phyloP scores from a whole-genome alignment of 37 sponge, comb jelly and placozoan genomes.

The Bolinopsis microptera region DNA sequence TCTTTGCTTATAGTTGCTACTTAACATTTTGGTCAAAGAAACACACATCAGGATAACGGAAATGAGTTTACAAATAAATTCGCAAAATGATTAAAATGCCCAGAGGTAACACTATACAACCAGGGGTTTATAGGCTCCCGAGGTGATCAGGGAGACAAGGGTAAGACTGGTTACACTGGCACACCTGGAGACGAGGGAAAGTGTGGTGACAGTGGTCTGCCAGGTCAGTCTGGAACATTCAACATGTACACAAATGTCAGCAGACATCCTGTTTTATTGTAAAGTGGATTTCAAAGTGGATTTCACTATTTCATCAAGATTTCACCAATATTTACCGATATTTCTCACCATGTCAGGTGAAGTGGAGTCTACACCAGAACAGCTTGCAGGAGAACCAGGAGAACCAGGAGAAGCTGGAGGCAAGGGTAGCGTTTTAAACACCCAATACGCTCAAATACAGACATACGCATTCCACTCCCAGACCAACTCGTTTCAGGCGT shows the following conservation, averaged over 20 bases:
- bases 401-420: not conserved
- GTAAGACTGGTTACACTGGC: not conserved
- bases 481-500: not conserved
- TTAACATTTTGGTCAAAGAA: no score
- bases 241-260: no score
- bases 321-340: no score
- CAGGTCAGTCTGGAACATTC: not conserved
- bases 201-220: not conserved
- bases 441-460: not conserved
- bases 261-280: no score
- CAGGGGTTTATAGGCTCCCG: not conserved
- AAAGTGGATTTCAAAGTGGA: no score
- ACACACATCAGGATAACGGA: no score
- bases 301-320: no score
- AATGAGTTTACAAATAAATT: no score
- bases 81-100: no score
- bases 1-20: no score
- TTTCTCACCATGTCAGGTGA: not conserved
- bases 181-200: slow-evolving; percentile 19
- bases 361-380: not conserved
- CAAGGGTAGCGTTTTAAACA: not conserved
- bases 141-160: not conserved
- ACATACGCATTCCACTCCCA: not conserved
- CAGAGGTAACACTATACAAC: no score
- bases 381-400: not conserved